Evolutionary conservation across 30 jellyfish, hydroid and myxozoan genomes (phyloP), one percentile per base, ranked within the genome.

Genomic region (Pseudorhiza aurosa): DNA sequence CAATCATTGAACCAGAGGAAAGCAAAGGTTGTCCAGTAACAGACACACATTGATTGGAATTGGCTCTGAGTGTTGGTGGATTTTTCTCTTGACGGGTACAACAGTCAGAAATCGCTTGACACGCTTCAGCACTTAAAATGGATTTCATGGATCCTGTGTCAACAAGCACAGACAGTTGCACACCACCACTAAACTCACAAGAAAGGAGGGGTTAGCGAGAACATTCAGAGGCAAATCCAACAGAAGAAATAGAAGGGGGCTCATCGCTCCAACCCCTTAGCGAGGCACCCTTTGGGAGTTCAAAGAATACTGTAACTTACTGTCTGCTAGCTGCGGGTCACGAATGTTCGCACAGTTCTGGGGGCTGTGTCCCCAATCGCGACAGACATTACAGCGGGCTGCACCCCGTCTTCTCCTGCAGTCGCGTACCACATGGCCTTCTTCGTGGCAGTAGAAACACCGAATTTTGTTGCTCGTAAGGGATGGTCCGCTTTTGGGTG

Each of bases 71-170:
- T 60, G 75, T 35, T 29, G 75, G 75, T 31, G 55, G 75, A 35
- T 15, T 31, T 31, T 31, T 26, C 4, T 4, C 37, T 4, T 29
- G 75, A 51, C 75, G 51, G 27, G 50, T 31, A 51, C 75, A 60
- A 35, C 75, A 11, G 39, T 12, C 75, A 29, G 51, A 60, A 35
- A 60, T 24, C 7, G 15, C 4, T 19, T 60, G 75, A 60, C 2
- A 60, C 24, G 75, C 53, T 4, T 60, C 75, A 11, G 10, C 8
- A 60, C 19, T 60, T 60, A 60, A 60, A 60, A 60, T 60, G 29
- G 75, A 60, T 51, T 19, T 31, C 75, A 60, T 35, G 21, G 75
- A 60, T 60, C 75, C 75, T 25, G 75, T 60, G 75, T 60, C 75
- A 60, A 60, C 39, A 60, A 60, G 51, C 2, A 60, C 72, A 57